Conservation (phyloP, 1,140 invertebrate genomes). For the Eupristina koningsbergeri region DNA sequence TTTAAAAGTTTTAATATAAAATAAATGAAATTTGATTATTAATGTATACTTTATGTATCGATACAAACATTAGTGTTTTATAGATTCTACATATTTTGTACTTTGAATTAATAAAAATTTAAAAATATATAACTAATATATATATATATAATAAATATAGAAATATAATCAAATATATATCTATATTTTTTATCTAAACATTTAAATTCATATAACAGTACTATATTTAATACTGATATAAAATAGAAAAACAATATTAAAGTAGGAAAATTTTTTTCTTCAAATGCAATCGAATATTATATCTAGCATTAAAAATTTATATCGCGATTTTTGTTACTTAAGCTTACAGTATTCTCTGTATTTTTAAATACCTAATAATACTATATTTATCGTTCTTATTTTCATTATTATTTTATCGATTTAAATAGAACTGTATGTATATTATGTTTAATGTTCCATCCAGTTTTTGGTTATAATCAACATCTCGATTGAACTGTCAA, state of each 20-base stretch:
- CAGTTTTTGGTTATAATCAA: conserved; percentile 22
- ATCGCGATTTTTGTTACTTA: neutral
- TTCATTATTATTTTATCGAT: conserved; percentile 27
- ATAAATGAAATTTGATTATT: too few relatives aligned
- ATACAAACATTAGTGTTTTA: too few relatives aligned
- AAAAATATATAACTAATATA: too few relatives aligned
- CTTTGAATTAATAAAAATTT: too few relatives aligned
- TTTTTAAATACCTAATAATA: conserved; percentile 2
- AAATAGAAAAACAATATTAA: neutral
- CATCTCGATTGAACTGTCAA: conserved; percentile 19
- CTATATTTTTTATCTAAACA: neutral
- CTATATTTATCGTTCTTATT: conserved; percentile 9
- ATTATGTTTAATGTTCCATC: conserved; percentile 35
- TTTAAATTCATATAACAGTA: neutral
- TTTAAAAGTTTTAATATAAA: too few relatives aligned
- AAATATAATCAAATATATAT: too few relatives aligned
- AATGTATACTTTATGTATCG: too few relatives aligned
- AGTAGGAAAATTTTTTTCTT: neutral
- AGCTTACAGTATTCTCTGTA: neutral
- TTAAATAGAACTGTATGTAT: neutral
- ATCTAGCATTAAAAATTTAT: conserved; percentile 24
- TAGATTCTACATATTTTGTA: too few relatives aligned
- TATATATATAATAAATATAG: too few relatives aligned
- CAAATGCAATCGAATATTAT: neutral
- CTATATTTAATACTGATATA: neutral